Conservation (phyloP, 2,888 invertebrate genomes). For the Thymelicus acteon region DNA sequence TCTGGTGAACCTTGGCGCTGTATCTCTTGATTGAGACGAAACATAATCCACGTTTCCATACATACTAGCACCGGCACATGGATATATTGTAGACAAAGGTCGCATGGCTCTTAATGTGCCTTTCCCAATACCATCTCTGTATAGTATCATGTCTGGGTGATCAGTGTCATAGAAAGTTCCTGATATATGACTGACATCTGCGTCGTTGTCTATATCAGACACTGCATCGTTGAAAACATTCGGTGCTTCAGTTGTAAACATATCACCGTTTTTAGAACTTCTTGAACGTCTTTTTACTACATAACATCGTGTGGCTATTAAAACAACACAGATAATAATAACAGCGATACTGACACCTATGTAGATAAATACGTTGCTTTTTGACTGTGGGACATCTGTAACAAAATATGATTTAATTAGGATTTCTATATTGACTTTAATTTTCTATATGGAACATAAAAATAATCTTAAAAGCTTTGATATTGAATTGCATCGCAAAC, state of each 20-base stretch:
- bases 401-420: conserved; percentile 11
- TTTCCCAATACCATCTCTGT: conserved; percentile 70
- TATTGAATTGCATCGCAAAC: conserved; percentile 12
- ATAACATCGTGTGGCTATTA: conserved; percentile 62
- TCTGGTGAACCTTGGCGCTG: conserved; percentile 58
- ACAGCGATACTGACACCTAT: conserved; percentile 54
- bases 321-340: conserved; percentile 52
- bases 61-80: conserved; percentile 72
- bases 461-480: not conserved
- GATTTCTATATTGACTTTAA: not conserved
- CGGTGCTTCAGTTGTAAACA: conserved; percentile 76
- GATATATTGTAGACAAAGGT: conserved; percentile 76
- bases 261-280: conserved; percentile 72
- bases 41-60: conserved; percentile 74
- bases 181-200: conserved; percentile 75
- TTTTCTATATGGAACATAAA: not conserved
- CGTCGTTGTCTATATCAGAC: conserved; percentile 77
- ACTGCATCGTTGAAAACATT: conserved; percentile 74
- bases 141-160: conserved; percentile 79
- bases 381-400: conserved; percentile 28
- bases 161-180: conserved; percentile 77
- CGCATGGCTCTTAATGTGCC: conserved; percentile 76
- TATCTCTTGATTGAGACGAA: conserved; percentile 61
- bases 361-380: conserved; percentile 54
- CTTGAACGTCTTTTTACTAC: conserved; percentile 54